A percentile compares a stretch with the other conserved stretches of the same genome.
Evolutionary conservation across 2,113 vertebrate genomes (phyloP).

Genomic region (Nestor notabilis): DNA sequence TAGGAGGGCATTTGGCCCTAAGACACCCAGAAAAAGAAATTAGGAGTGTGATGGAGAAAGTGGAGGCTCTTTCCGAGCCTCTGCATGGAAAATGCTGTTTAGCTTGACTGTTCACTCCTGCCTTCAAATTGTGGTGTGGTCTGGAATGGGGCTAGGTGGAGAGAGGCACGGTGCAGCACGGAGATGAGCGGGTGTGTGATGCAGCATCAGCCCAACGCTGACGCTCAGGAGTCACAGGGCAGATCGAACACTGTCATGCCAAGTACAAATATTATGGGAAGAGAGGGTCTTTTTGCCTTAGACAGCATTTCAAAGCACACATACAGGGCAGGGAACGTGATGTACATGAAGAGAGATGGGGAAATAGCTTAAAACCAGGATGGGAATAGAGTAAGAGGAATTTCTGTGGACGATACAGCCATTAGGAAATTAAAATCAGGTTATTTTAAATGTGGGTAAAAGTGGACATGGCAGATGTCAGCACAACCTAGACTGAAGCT

Average conservation of each 20-base stretch:
- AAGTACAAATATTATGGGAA: not conserved
- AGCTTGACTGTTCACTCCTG: not conserved
- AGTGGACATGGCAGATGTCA: not conserved
- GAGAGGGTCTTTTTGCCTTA: not conserved
- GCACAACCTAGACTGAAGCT: not conserved
- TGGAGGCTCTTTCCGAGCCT: not conserved
- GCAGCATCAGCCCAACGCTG: accelerated
- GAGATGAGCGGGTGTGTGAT: accelerated
- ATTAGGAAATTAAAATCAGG: not conserved
- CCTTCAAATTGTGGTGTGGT: not conserved
- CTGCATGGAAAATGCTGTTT: not conserved
- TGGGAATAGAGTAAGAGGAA: not conserved
- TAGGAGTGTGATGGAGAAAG: not conserved
- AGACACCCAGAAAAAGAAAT: not conserved
- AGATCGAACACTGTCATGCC: accelerated
- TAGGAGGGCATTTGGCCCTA: not conserved
- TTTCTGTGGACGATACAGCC: not conserved
- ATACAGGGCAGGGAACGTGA: accelerated
- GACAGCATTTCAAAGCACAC: not conserved
- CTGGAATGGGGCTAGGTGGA: not conserved
- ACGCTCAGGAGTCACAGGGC: accelerated
- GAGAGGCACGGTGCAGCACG: accelerated
- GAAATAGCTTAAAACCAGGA: not conserved
- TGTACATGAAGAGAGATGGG: not conserved
- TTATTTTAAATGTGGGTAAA: conserved; percentile 25